Base-by-base conservation (phyloP, 2,888 invertebrate species). In the Melanophora roralis region DNA sequence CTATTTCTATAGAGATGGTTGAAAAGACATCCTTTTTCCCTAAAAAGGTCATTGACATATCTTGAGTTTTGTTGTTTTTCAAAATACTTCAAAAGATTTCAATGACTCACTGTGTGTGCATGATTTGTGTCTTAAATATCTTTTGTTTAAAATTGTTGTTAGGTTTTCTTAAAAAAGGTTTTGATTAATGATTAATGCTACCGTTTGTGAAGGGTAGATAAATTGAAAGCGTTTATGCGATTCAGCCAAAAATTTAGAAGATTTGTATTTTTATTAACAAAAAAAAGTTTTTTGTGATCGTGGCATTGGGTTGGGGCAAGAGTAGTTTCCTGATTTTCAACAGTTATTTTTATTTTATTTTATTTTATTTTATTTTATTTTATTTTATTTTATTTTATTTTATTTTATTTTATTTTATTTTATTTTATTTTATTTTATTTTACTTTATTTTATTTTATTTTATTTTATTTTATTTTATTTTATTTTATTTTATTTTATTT, bases 111-210 rank as follows among this genome's bases (percentile, higher is more conserved):
- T 27, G 6, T 27, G 27, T 27, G 27, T 27, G 27, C 27, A 6
- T 27, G 16, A n/a, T 1, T 53, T 43, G 51, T 62, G 23, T 23
- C 14, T 57, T 14, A 49, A 23, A 34, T 51, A 71, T 51, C 60
- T 60, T 51, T 60, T 71, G 71, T 71, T 32, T 32, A 53, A 1
- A 51, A 21, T 19, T 6, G 27, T 71, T 71, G 34, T 43, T 68
- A 57, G 27, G 27, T 27, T n/a, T n/a, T n/a, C n/a, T n/a, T n/a
- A n/a, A n/a, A 27, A 73, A 51, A 62, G 27, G 51, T 69, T 73
- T 68, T 78, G 69, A 78, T 78, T 60, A 60, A 78, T 62, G 72
- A 72, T 72, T 23, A 36, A 34, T 67, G 78, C 78, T 67, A 72
- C 78, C 45, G 78, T 72, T 60, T 78, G 3, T 62, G 53, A 53